Evolutionary conservation across 2,888 invertebrate species (phyloP).

Genomic region (Drosophila sordidapex): DNA sequence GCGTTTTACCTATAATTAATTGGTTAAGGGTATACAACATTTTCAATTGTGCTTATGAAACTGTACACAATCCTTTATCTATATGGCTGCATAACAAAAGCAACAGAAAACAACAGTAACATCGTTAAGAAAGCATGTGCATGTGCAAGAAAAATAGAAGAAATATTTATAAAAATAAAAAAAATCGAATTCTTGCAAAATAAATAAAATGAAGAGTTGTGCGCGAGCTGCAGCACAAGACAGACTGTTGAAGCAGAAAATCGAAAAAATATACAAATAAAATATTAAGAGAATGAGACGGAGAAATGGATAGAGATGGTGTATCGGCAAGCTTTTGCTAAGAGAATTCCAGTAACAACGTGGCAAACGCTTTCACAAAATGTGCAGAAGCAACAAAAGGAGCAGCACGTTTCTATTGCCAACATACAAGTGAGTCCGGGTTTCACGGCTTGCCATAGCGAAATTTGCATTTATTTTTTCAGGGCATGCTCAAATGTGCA

Average conservation of each 20-base stretch:
- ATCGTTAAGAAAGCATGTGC: conserved; percentile 41
- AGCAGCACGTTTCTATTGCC: conserved; percentile 59
- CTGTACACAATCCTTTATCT: conserved; percentile 47
- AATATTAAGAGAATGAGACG: conserved; percentile 63
- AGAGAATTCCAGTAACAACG: conserved; percentile 52
- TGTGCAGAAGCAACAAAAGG: conserved; percentile 71
- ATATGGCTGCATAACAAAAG: conserved; percentile 35
- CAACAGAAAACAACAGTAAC: conserved; percentile 23
- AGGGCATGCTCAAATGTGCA: conserved; percentile 81
- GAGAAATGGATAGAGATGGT: conserved; percentile 1
- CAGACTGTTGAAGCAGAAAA: conserved; percentile 76
- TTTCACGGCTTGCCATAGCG: conserved; percentile 59
- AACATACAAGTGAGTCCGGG: conserved; percentile 36
- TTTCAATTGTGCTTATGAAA: conserved; percentile 1
- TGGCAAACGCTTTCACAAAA: conserved; percentile 60
- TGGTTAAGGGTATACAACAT: background rate
- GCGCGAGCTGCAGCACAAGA: conserved; percentile 29
- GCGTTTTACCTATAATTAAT: background rate
- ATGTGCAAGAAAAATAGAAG: conserved; percentile 49
- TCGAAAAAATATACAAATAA: conserved; percentile 80
- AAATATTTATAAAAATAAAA: conserved; percentile 64
- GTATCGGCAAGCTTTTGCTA: conserved; percentile 15
- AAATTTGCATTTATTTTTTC: conserved; percentile 79
- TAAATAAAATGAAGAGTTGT: conserved; percentile 73
- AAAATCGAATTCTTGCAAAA: conserved; percentile 75